Conservation (phyloP, 30 jellyfish, hydroid and myxozoan genomes). For the Cassiopea xamachana region DNA sequence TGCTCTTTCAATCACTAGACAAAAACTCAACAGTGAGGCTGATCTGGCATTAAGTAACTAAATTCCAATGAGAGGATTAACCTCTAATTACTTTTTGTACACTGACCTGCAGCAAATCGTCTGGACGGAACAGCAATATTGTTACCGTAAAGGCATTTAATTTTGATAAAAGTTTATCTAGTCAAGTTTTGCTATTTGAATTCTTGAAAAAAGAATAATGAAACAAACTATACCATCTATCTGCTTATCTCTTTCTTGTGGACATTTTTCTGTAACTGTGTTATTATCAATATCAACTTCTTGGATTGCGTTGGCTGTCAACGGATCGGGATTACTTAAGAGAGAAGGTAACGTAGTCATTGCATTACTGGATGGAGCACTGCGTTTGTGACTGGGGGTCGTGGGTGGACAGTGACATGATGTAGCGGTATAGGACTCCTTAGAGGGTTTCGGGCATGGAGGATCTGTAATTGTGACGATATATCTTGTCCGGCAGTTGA, state of each 20-base stretch:
- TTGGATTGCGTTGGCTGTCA: neutral
- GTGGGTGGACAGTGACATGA: neutral
- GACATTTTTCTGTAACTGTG: neutral
- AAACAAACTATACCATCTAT: neutral
- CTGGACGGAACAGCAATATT: no score
- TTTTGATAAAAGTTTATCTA: neutral
- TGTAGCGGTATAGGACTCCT: neutral
- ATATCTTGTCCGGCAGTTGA: neutral
- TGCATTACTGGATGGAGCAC: neutral
- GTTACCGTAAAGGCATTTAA: no score
- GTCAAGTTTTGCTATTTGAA: neutral
- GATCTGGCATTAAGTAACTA: no score
- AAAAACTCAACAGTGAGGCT: no score
- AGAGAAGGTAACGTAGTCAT: neutral
- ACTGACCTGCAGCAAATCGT: no score
- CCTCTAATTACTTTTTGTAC: no score
- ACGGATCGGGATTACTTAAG: neutral
- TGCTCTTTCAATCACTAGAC: no score
- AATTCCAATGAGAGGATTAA: no score
- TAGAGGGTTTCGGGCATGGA: neutral
- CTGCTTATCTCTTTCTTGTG: neutral
- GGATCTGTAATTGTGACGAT: neutral
- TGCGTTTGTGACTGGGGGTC: neutral
- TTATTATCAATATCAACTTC: neutral
- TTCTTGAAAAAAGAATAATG: no score